Conservation (phyloP, 2,113 vertebrate species). For the Malurus cyaneus region DNA sequence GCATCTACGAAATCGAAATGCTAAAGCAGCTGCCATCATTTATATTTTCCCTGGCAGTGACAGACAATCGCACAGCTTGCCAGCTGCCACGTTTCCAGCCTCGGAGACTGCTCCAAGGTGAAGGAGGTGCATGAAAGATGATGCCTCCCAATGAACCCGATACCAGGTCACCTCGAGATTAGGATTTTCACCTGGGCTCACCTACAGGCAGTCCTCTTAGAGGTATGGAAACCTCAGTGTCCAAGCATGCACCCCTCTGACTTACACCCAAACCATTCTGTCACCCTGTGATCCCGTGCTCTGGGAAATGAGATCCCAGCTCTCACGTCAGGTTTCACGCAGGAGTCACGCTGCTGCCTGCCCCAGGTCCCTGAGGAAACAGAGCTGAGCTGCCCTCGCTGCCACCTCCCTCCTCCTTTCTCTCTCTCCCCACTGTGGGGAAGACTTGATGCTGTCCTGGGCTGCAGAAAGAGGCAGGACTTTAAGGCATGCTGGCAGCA, state of each 20-base stretch:
- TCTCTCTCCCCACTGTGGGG: fast-evolving
- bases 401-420: neutral
- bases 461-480: neutral
- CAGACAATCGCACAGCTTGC: neutral
- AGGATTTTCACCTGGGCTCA: neutral
- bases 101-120: neutral
- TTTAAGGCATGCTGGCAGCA: neutral
- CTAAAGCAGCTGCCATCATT: neutral
- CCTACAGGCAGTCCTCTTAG: neutral
- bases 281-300: neutral
- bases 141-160: neutral
- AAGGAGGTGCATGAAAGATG: neutral
- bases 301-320: neutral
- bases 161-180: neutral
- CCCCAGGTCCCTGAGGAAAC: neutral
- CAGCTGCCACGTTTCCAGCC: constrained; percentile 26
- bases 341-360: neutral
- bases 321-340: neutral
- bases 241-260: fast-evolving
- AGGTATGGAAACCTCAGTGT: neutral
- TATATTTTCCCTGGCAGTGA: neutral
- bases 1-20: neutral
- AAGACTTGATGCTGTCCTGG: neutral
- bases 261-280: fast-evolving
- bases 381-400: neutral